Conservation (phyloP, 2,888 invertebrate genomes). For the Nyleta sp. region DNA sequence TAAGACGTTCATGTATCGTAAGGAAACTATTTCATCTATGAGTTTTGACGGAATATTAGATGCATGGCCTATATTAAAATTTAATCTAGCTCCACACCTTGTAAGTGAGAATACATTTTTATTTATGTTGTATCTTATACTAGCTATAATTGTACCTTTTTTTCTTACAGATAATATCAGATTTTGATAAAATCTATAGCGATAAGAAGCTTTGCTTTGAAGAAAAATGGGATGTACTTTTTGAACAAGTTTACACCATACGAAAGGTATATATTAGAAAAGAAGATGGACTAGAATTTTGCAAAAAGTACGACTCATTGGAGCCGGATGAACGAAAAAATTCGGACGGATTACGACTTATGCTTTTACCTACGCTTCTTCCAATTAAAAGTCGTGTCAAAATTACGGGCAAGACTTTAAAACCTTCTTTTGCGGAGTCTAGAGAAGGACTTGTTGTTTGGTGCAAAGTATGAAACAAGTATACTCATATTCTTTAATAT, state of each 20-base stretch:
- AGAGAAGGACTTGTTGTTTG: constrained; percentile 24
- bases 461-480: constrained; percentile 21
- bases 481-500: not conserved
- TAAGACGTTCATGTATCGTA: not conserved
- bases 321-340: too few species aligned
- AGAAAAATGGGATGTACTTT: not conserved
- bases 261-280: not conserved
- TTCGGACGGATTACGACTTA: constrained; percentile 6
- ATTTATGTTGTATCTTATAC: too few species aligned
- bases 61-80: not conserved
- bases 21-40: not conserved
- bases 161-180: not conserved
- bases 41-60: not conserved
- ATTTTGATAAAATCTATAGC: not conserved
- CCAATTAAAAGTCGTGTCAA: constrained; percentile 2
- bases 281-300: not conserved
- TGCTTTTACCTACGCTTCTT: constrained; percentile 30
- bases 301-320: not conserved
- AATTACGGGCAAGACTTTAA: not conserved
- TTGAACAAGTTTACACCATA: not conserved
- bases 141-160: too few species aligned
- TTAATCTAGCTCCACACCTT: not conserved
- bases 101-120: not conserved
- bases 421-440: constrained; percentile 18
- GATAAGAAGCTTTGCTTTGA: not conserved